A percentile compares a stretch with the other conserved stretches of the same genome.
Evolutionary conservation across 2,888 invertebrate genomes (phyloP).

Genomic region (Siphlonurus alternatus): DNA sequence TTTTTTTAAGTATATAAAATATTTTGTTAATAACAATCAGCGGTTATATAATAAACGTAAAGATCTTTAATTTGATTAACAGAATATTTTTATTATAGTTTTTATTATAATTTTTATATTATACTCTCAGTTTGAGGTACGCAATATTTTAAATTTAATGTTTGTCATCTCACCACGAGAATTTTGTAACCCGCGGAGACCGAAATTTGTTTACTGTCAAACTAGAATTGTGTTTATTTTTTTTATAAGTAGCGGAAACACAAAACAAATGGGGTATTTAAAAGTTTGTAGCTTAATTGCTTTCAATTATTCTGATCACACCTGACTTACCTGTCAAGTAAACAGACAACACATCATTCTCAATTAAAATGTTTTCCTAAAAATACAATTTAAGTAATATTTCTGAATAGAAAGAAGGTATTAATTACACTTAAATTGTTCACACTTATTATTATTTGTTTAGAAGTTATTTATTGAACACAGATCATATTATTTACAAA

Average conservation of each 20-base stretch:
- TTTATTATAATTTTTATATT: background rate
- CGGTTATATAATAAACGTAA: background rate
- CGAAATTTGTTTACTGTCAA: background rate
- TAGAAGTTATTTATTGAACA: too few species aligned
- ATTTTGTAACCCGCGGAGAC: background rate
- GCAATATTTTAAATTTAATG: background rate
- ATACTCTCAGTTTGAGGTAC: background rate
- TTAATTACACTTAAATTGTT: too few species aligned
- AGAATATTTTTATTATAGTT: background rate
- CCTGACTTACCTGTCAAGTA: too few species aligned
- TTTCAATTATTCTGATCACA: background rate
- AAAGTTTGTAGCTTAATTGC: background rate
- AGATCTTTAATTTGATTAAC: background rate
- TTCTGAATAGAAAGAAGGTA: too few species aligned
- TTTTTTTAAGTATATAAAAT: background rate
- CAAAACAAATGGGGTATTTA: too few species aligned
- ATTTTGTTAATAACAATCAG: background rate
- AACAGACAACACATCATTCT: too few species aligned
- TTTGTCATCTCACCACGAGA: background rate
- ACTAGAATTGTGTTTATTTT: too few species aligned
- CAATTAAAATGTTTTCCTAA: too few species aligned
- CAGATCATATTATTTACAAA: too few species aligned
- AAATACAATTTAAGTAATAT: too few species aligned
- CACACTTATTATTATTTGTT: too few species aligned
- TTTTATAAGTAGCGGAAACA: background rate